Evolutionary conservation across 2,113 vertebrate genomes (phyloP), one percentile per base, ranked within the genome.

Genomic region (Phylloscopus trochilus): DNA sequence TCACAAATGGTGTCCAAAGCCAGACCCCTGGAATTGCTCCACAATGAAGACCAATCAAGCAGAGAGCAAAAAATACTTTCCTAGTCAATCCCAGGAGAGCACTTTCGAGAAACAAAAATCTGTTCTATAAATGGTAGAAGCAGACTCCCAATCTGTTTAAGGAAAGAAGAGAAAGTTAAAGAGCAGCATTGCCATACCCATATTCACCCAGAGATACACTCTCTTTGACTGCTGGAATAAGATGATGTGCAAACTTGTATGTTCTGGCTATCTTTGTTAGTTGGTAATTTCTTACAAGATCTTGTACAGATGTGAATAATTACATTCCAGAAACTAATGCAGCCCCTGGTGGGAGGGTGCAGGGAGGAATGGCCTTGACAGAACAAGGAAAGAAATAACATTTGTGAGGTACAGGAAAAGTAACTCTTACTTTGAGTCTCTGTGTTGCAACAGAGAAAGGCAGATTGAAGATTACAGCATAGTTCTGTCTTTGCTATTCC

Each of bases 11-110:
- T 60, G 56, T 76, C 92, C 90, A 91, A 90, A 93, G 69, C 52
- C 66, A 78, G 73, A 49, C 88, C 80, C 84, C 95, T 51, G 66
- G 70, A 96, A 94, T 69, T 94, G 90, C 60, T 95, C 85, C 80
- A 72, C 85, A 68, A 49, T 74, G 72, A 94, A 93, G 83, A 77
- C 82, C 58, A 83, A 83, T 94, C 90, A 91, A 87, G 73, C 33
- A 89, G 55, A 60, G 85, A 77, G 70, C 60, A 92, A 87, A 92
- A 87, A 70, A 15, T 27, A 47, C 41, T 90, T 60, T 72, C 63
- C 68, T 60, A 59, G 39, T 31, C 82, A 70, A 14, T 68, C 94
- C 72, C 90, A 80, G 67, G 67, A 77, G 82, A 74, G 35, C 33
- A 75, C 55, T 93, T 83, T 16, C 24, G 67, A 39, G 47, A 62